Percentiles rank a stretch among this genome's conserved stretches.
phyloP scores from a whole-genome alignment of 2,888 invertebrate genomes.

The Clunio marinus region DNA sequence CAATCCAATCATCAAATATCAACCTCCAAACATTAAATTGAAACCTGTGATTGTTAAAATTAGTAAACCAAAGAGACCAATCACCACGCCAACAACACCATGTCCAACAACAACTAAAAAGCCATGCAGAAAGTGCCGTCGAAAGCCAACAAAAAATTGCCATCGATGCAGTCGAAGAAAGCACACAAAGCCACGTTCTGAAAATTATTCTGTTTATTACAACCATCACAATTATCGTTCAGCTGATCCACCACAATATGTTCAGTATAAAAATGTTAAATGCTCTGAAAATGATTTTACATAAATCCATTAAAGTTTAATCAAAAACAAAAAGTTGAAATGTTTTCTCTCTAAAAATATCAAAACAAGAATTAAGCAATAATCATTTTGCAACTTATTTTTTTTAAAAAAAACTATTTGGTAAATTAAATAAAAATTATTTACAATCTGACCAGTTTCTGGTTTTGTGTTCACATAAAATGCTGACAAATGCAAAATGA shows the following conservation, averaged over 20 bases:
- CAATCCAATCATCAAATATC: conserved; percentile 22
- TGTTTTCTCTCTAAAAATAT: no score
- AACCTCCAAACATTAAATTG: conserved; percentile 27
- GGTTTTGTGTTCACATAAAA: no score
- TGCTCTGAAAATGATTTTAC: neutral
- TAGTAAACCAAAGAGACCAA: conserved; percentile 23
- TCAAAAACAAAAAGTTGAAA: no score
- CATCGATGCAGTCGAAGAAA: conserved; percentile 23
- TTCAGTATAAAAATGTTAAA: neutral
- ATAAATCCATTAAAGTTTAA: no score
- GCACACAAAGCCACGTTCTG: neutral
- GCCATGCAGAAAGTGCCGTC: conserved; percentile 18
- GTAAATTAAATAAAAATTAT: no score
- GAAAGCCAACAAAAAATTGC: conserved; percentile 19
- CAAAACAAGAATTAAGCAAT: no score
- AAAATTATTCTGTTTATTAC: neutral
- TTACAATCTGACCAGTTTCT: no score
- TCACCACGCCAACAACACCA: conserved; percentile 11
- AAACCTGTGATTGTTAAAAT: conserved; percentile 36
- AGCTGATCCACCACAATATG: neutral
- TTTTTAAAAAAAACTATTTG: no score
- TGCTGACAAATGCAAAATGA: no score
- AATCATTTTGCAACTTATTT: no score
- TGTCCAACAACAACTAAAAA: neutral
- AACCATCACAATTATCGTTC: neutral